Evolutionary conservation across 1,140 invertebrate species (phyloP), one percentile per base, ranked within the genome.

Genomic region (Drosophila pruinosa): DNA sequence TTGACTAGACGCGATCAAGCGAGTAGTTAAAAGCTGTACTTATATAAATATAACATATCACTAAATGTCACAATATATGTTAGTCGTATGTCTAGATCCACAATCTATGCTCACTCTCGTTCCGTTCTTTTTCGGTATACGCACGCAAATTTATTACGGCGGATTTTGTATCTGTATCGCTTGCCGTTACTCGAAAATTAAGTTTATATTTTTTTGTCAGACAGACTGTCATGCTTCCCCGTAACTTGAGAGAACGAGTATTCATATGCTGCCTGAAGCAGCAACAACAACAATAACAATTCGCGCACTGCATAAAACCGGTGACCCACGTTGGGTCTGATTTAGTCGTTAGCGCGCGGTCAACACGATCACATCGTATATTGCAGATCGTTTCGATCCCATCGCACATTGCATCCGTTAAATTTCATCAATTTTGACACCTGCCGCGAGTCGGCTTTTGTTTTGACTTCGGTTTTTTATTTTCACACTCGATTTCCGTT

Each of bases 291-390:
- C 14, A 31, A 50, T 6, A 19, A 50, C 63, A 74, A 70, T 85
- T 80, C 73, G 80, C 82, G 67, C 70, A 73, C 50, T 82, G 82
- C 88, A 90, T 89, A 89, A 89, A 89, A 88, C 72, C 78, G 78
- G 86, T 78, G 88, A 83, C 75, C 89, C 88, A 77, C 79, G 78
- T 74, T 65, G 73, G 68, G 65, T 75, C 67, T 76, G 88, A 90
- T 88, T 89, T 88, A 89, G 88, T 89, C 75, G 78, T 90, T 90
- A 89, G 79, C 88, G 88, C 78, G 88, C 88, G 88, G 78, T 82
- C 88, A 89, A 90, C 88, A 88, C 83, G 88, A 89, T 90, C 88
- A 88, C 75, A 80, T 77, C 88, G 83, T 48, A 57, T 24, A 54
- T 24, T 50, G 45, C 24, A 43, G 43, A 61, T 39, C 54, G 31